Base-by-base conservation (phyloP, 2,797 vertebrate genomes). In the Lepilemur septentrionalis region DNA sequence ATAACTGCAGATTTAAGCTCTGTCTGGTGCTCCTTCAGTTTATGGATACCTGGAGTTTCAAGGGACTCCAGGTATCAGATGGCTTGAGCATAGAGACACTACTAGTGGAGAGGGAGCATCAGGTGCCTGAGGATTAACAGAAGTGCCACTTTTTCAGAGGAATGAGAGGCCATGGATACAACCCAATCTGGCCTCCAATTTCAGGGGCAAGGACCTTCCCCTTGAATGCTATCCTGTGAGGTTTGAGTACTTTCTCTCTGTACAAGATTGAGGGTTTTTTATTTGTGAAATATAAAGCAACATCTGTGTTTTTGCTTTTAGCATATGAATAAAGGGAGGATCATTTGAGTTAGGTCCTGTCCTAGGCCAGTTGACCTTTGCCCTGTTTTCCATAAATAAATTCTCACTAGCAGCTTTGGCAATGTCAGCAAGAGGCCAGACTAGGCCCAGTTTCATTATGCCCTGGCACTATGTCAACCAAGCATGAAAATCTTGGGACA, bases 361-460 rank as follows among this genome's bases (percentile, higher is more conserved):
- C 38, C 46, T 92, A 23, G 28, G 32, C 22, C 38, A 61, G 30
- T 59, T 92, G 48, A 92, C 72, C 84, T 83, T 28, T 69, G 75
- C 23, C 73, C 69, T 87, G 67, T 78, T 93, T 96, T 96, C 97
- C 85, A 97, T 93, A 98, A 98, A 98, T 98, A 98, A 89, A 67
- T 96, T 43, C 93, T 91, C 92, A 89, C 81, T 90, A 82, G 43
- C 63, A 75, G 46, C 7, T 12, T 38, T 93, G 90, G 70, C 76
- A 90, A 5, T 81, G 38, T 86, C 81, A 50, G 86, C 18, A 38
- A 85, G 87, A 97, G 95, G 72, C 97, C 96, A 97, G 91, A 81
- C 81, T 87, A 93, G 93, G 95, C 84, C 89, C 5, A 89, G 88
- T 78, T 97, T 95, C 72, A 63, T 97, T 97, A 95, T 97, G 93